Evolutionary conservation across 1,140 invertebrate genomes (phyloP).

Genomic region (Pantala flavescens): DNA sequence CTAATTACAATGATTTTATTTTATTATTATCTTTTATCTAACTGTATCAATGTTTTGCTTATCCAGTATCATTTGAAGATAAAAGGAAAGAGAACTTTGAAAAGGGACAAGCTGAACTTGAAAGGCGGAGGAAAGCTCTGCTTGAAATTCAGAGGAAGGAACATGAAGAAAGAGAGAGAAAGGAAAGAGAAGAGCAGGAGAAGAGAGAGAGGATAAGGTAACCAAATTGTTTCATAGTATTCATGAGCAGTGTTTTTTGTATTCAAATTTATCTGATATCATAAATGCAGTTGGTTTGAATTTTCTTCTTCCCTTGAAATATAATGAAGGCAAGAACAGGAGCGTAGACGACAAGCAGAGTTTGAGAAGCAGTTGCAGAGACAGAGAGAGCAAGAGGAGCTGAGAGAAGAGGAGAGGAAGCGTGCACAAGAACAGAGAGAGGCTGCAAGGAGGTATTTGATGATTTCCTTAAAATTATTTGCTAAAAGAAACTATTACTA

Average conservation of each 20-base stretch:
- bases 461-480: too few species aligned
- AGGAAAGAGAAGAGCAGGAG: slow-evolving; percentile 80
- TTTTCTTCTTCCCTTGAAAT: too few species aligned
- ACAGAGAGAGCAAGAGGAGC: slow-evolving; percentile 69
- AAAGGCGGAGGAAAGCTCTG: slow-evolving; percentile 76
- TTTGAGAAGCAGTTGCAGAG: slow-evolving; percentile 66
- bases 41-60: too few species aligned
- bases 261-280: not conserved
- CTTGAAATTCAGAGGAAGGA: slow-evolving; percentile 79
- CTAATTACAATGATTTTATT: too few species aligned
- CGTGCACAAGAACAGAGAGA: slow-evolving; percentile 68
- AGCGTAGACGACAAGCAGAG: slow-evolving; percentile 53
- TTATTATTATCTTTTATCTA: too few species aligned
- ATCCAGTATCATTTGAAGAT: slow-evolving; percentile 83
- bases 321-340: slow-evolving; percentile 44
- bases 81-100: slow-evolving; percentile 95
- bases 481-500: too few species aligned
- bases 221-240: not conserved
- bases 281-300: too few species aligned
- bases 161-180: slow-evolving; percentile 81
- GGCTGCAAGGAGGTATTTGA: slow-evolving; percentile 55
- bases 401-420: slow-evolving; percentile 58
- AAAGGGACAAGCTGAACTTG: slow-evolving; percentile 94
- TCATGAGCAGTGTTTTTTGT: too few species aligned
- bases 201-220: slow-evolving; percentile 67